phyloP scores from a whole-genome alignment of 2,797 vertebrate species.

The Cheirogaleus major region DNA sequence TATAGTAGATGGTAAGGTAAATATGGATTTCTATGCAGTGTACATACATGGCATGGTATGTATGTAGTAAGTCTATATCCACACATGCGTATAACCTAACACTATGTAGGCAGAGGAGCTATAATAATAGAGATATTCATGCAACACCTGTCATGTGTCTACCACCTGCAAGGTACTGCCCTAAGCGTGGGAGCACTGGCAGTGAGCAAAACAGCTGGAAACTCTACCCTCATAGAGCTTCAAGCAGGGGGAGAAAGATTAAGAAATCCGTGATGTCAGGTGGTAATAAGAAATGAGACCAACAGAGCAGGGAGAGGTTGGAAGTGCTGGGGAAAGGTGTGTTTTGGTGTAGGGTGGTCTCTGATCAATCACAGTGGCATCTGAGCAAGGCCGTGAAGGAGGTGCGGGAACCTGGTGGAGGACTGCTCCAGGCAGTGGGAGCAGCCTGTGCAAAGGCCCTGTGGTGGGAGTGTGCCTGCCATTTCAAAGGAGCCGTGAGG shows the following conservation, averaged over 20 bases:
- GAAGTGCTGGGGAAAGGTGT: background rate
- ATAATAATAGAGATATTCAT: background rate
- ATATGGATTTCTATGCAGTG: background rate
- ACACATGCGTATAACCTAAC: background rate
- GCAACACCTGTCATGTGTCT: background rate
- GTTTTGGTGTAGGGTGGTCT: background rate
- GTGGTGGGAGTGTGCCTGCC: background rate
- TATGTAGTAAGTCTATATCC: background rate
- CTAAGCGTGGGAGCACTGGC: background rate
- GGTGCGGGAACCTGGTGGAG: background rate
- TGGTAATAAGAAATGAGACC: background rate
- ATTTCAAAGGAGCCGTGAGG: background rate
- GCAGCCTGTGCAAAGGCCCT: background rate
- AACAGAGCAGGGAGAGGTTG: background rate
- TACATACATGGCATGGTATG: background rate
- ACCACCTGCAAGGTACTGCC: background rate
- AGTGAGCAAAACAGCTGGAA: background rate
- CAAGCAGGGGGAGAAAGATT: background rate
- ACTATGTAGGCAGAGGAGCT: background rate
- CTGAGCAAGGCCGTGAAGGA: background rate
- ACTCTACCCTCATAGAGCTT: background rate
- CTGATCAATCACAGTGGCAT: background rate
- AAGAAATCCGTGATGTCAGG: background rate
- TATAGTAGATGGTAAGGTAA: background rate
- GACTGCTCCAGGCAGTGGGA: background rate